phyloP scores from a whole-genome alignment of 1,140 invertebrate genomes.

The Drosophila sulfurigaster region DNA sequence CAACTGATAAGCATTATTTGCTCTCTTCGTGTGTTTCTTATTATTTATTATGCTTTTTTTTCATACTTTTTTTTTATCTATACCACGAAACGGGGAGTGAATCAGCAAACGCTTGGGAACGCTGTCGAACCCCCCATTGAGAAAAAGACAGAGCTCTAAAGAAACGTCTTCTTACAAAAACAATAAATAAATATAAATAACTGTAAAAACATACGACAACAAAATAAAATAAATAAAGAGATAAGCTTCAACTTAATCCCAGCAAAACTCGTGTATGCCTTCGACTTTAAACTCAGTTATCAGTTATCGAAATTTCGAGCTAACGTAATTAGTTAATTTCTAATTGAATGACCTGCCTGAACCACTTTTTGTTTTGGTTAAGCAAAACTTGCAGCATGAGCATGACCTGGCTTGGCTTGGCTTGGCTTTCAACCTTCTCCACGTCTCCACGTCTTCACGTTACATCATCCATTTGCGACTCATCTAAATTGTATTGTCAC shows the following conservation, averaged over 20 bases:
- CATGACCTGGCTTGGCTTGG: conserved; percentile 3
- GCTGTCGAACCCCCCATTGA: conserved; percentile 13
- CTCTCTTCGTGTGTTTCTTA: neutral
- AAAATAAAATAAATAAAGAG: neutral
- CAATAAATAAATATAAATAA: no score
- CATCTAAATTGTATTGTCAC: conserved; percentile 18
- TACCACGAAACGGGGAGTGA: conserved; percentile 30
- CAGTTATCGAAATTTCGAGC: neutral
- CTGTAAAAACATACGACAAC: neutral
- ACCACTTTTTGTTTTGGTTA: neutral
- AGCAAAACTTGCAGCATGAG: neutral
- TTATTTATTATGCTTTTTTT: neutral
- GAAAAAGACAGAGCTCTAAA: neutral
- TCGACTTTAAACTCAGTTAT: neutral
- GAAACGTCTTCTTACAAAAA: neutral
- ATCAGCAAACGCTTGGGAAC: conserved; percentile 15
- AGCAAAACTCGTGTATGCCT: neutral
- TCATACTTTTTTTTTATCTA: conserved; percentile 37
- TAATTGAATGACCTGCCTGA: conserved; percentile 6
- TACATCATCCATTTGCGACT: neutral
- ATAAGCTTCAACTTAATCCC: neutral
- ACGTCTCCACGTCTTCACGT: neutral
- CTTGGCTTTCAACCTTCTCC: neutral
- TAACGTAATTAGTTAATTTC: neutral
- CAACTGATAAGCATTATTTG: conserved; percentile 32